Evolutionary conservation across 2,113 vertebrate genomes (phyloP), one percentile per base, ranked within the genome.

Genomic region (Syngnathus floridae): DNA sequence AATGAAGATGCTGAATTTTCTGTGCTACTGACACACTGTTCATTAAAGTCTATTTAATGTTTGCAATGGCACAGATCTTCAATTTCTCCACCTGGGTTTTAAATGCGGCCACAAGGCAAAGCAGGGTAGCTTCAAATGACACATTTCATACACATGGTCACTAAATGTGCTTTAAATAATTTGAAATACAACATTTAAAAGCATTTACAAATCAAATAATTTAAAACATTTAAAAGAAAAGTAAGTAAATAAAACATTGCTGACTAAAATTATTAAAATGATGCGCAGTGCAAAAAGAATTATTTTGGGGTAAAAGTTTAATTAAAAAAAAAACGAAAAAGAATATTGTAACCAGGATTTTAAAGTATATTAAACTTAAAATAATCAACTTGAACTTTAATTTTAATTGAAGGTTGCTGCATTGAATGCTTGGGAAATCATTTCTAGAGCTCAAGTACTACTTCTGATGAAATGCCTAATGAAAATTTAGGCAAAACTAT

Each of bases 1-100:
- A 31, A 31, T 31, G 26, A 62, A 26, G 66, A 69, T 62, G 59
- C 72, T 21, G 36, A 64, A 69, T 72, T 64, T 70, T 19, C 22
- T 74, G 56, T 64, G 19, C 67, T 37, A 8, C 4, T 52, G 49
- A 59, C 26, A 57, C 10, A 13, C 26, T 54, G 21, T 64, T 65
- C 36, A 77, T 71, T 76, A 43, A 79, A 71, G 68, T 69, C 58
- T 21, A 74, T 65, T 66, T 55, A 78, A 72, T 16, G 43, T 63
- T 51, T 70, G 6, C 55, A 43, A 51, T 13, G 19, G 63, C 26
- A 58, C 10, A 38, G 67, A 65, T 22, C 6, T 2, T 4, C 59
- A 1, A 14, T 67, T 4, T 41, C 14, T 0, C 5, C 21, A 8
- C n/a, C 14, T 10, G 26, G 4, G 1, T 36, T 57, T 57, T 1